Evolutionary conservation across 2,888 invertebrate genomes (phyloP).

Genomic region (Lasioglossum marginatum): DNA sequence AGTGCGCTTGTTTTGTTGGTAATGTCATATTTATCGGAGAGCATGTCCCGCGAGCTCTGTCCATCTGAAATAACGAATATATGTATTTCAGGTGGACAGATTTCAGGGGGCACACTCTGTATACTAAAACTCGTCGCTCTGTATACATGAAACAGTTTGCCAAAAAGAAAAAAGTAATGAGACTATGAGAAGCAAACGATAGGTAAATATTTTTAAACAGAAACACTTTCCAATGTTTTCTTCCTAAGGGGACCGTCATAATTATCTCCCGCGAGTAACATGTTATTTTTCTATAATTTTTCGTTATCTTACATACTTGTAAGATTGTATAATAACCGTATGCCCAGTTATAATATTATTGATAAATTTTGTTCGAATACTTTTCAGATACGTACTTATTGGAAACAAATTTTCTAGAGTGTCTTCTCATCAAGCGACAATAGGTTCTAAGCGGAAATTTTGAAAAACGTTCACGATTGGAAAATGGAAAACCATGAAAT

Average conservation of each 20-base stretch:
- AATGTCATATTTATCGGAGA: background rate
- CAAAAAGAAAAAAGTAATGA: constrained; percentile 6
- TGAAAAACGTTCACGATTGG: background rate
- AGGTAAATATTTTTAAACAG: background rate
- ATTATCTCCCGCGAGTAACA: background rate
- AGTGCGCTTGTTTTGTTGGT: background rate
- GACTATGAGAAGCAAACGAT: background rate
- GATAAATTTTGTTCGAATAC: background rate
- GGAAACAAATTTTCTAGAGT: background rate
- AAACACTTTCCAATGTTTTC: background rate
- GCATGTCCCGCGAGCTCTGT: too few species aligned
- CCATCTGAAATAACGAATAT: too few species aligned
- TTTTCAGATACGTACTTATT: background rate
- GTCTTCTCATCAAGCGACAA: background rate
- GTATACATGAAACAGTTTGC: background rate
- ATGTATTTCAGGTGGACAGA: background rate
- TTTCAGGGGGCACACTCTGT: background rate
- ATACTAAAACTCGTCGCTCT: background rate
- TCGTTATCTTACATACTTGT: background rate
- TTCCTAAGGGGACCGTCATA: background rate
- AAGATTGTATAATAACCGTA: background rate
- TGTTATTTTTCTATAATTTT: background rate
- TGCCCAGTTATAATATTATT: background rate
- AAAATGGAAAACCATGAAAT: constrained; percentile 4
- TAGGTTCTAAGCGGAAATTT: background rate